phyloP scores from a whole-genome alignment of 2,888 invertebrate genomes.

The Hydraecia micacea region DNA sequence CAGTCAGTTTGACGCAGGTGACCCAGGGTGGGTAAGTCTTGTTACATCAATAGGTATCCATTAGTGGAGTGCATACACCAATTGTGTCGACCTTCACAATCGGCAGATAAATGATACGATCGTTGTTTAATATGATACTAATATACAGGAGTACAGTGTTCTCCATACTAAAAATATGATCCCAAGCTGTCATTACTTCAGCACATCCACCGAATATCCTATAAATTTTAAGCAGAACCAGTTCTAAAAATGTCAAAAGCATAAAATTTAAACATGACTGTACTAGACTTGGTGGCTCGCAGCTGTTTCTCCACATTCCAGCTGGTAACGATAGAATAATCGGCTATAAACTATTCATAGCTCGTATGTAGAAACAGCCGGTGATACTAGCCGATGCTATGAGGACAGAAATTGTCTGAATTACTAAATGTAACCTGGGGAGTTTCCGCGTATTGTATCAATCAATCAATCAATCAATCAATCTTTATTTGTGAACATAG shows the following conservation, averaged over 20 bases:
- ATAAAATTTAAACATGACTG: conserved; percentile 35
- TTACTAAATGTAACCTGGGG: conserved; percentile 19
- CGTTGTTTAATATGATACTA: neutral
- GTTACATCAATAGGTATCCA: neutral
- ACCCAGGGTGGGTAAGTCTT: neutral
- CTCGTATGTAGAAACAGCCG: conserved; percentile 59
- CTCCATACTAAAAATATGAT: neutral
- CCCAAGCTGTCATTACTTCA: neutral
- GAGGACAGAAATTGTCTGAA: conserved; percentile 37
- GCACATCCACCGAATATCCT: neutral
- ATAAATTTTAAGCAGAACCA: conserved; percentile 17
- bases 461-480: no score
- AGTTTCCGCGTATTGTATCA: conserved; percentile 13
- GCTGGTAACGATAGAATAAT: conserved; percentile 62
- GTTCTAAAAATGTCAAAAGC: conserved; percentile 34
- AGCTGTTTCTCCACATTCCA: conserved; percentile 54
- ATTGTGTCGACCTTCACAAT: neutral
- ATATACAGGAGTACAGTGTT: neutral
- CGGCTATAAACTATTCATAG: conserved; percentile 65
- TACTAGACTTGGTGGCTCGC: conserved; percentile 29
- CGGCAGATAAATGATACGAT: no score
- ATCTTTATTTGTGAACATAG: no score
- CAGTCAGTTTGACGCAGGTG: neutral
- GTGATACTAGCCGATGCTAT: conserved; percentile 35
- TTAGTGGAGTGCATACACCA: neutral